phyloP scores from a whole-genome alignment of 2,888 invertebrate species.

The Nowickia ferox region DNA sequence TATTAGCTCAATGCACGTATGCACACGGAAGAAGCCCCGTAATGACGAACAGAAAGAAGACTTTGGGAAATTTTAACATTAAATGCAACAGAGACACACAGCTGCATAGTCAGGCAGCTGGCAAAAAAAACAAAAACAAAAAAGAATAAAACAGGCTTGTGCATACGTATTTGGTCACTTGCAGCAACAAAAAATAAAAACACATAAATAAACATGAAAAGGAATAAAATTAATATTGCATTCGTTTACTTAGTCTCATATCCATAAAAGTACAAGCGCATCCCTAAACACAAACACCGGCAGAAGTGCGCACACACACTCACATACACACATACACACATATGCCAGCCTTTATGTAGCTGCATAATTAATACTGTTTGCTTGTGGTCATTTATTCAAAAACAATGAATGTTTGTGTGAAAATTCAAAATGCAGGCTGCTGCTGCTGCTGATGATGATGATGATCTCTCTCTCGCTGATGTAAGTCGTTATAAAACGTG shows the following conservation, averaged over 20 bases:
- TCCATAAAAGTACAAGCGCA: slow-evolving; percentile 17
- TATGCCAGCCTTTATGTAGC: slow-evolving; percentile 44
- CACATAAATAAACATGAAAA: slow-evolving; percentile 63
- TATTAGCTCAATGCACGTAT: slow-evolving; percentile 89
- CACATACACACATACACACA: not conserved
- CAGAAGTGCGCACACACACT: not conserved
- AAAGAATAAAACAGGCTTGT: not conserved
- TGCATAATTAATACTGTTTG: slow-evolving; percentile 72
- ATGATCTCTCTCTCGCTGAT: not conserved
- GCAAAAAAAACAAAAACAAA: slow-evolving; percentile 13
- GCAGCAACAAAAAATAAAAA: slow-evolving; percentile 1
- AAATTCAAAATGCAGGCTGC: slow-evolving; percentile 32
- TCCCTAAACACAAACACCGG: slow-evolving; percentile 30
- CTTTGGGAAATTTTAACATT: not conserved
- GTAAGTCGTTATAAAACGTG: slow-evolving; percentile 52
- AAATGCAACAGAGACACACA: not conserved
- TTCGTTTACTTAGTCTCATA: slow-evolving; percentile 64
- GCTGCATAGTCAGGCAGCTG: not conserved
- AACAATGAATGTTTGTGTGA: slow-evolving; percentile 15
- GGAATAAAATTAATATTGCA: slow-evolving; percentile 70
- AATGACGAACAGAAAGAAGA: slow-evolving; percentile 90
- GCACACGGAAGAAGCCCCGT: slow-evolving; percentile 89
- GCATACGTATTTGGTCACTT: not conserved
- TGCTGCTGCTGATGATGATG: slow-evolving; percentile 8
- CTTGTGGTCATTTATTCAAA: slow-evolving; percentile 71